phyloP scores from a whole-genome alignment of 92 coral and sea anemone species.

The Heliopora coerulea region DNA sequence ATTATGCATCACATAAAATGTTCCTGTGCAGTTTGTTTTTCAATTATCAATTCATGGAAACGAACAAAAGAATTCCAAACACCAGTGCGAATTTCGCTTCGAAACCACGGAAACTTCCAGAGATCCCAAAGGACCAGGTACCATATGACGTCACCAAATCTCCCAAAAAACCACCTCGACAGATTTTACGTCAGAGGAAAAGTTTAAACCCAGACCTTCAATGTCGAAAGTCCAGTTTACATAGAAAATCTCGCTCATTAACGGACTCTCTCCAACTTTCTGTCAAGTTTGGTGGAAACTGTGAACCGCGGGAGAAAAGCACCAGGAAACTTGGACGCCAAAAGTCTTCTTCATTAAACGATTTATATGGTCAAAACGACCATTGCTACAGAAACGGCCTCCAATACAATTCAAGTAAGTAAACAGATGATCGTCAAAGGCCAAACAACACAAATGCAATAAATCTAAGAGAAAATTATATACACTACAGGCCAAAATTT shows the following conservation, averaged over 20 bases:
- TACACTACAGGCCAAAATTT: too few relatives aligned
- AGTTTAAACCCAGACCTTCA: constrained; percentile 69
- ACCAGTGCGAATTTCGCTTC: constrained; percentile 19
- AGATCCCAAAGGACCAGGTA: constrained; percentile 69
- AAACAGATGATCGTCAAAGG: too few relatives aligned
- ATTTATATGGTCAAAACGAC: constrained; percentile 9
- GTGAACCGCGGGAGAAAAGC: constrained; percentile 20
- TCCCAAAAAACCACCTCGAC: constrained; percentile 46
- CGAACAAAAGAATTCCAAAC: neutral
- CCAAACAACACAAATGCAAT: too few relatives aligned
- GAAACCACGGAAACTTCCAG: constrained; percentile 71
- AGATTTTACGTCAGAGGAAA: constrained; percentile 21
- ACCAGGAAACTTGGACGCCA: constrained; percentile 43
- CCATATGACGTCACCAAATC: constrained; percentile 43
- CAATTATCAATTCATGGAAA: constrained; percentile 7
- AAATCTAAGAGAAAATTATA: too few relatives aligned
- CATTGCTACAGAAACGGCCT: too few relatives aligned
- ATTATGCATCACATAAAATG: too few relatives aligned
- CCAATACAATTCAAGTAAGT: too few relatives aligned
- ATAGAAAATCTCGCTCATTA: constrained; percentile 75
- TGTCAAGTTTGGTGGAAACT: constrained; percentile 46
- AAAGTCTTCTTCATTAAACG: neutral
- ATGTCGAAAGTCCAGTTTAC: constrained; percentile 51
- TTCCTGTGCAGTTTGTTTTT: neutral
- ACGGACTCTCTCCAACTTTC: constrained; percentile 56